Percentiles rank a stretch among this genome's conserved stretches.
phyloP scores from a whole-genome alignment of 2,113 vertebrate species.

The Burhinus oedicnemus region DNA sequence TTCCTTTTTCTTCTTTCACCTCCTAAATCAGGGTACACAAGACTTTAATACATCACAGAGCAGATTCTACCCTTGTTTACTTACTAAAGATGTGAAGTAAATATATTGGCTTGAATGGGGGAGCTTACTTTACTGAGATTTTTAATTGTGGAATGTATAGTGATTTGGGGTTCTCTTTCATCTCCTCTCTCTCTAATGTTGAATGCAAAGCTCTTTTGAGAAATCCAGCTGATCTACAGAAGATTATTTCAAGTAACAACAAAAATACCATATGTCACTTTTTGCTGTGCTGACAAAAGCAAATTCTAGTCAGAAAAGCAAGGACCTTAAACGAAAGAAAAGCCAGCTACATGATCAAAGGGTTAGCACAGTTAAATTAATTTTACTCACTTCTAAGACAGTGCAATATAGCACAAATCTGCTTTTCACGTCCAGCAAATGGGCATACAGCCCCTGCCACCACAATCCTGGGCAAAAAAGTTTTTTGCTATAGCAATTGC shows the following conservation, averaged over 20 bases:
- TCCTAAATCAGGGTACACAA: background rate
- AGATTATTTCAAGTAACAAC: constrained; percentile 54
- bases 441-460: background rate
- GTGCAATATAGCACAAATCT: background rate
- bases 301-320: background rate
- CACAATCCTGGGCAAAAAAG: fast-evolving
- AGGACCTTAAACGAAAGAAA: background rate
- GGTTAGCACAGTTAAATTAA: constrained; percentile 4
- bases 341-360: background rate
- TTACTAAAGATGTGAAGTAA: background rate
- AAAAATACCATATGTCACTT: constrained; percentile 45
- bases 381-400: background rate
- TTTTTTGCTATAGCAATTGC: background rate
- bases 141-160: background rate
- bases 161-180: constrained; percentile 12
- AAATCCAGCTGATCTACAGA: constrained; percentile 50
- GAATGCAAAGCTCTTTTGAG: constrained; percentile 20
- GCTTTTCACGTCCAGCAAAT: background rate
- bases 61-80: background rate
- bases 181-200: background rate
- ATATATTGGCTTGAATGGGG: background rate
- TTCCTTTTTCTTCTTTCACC: background rate
- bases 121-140: background rate
- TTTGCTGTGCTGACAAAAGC: constrained; percentile 35
- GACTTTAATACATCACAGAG: background rate